Percentiles rank a stretch among this genome's conserved stretches.
These are phyloP conservation scores for Centropus bengalensis DNA, from an alignment of 2,113 vertebrate species.

Conservation along the genomic window DNA sequence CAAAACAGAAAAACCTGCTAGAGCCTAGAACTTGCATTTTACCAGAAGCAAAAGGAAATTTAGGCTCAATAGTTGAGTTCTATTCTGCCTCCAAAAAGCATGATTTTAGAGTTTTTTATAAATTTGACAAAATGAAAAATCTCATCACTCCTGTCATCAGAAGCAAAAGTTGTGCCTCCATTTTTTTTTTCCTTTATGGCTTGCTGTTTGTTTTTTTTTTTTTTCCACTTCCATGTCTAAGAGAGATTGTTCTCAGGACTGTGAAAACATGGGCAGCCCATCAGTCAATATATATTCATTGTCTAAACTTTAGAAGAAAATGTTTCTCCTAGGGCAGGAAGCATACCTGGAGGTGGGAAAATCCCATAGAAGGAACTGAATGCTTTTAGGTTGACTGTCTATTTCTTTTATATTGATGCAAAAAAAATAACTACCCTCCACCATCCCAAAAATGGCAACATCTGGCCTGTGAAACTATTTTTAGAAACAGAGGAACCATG, in stretches of 20 bases:
- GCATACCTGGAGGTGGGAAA: neutral
- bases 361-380: neutral
- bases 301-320: neutral
- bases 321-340: neutral
- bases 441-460: neutral
- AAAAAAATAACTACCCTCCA: neutral
- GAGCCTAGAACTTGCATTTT: slow-evolving; percentile 48
- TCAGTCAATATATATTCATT: neutral
- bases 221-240: neutral
- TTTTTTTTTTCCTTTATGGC: neutral
- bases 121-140: slow-evolving; percentile 41
- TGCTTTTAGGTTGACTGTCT: neutral
- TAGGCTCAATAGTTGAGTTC: slow-evolving; percentile 3
- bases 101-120: slow-evolving; percentile 6
- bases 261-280: neutral
- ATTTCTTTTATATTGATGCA: neutral
- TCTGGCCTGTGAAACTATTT: neutral
- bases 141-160: neutral
- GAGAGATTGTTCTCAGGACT: neutral
- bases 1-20: slow-evolving; percentile 48
- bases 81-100: neutral
- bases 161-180: neutral
- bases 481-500: neutral
- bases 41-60: slow-evolving; percentile 48
- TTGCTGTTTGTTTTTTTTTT: neutral